Evolutionary conservation across 2,888 invertebrate genomes (phyloP).

Genomic region (Thumatha senex): DNA sequence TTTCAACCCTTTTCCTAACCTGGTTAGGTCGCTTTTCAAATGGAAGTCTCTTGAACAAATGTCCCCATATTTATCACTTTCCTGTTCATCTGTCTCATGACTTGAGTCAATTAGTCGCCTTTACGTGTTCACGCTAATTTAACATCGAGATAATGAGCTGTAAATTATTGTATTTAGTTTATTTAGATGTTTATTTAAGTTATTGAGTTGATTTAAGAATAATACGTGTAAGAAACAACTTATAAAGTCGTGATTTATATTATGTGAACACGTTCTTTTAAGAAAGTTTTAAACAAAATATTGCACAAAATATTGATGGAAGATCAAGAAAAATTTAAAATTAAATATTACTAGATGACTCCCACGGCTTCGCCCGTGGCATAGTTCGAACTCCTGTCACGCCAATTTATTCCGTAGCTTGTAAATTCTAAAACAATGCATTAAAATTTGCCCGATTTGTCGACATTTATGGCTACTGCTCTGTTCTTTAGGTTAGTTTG

Average conservation of each 20-base stretch:
- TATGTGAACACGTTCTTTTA: too few relatives aligned
- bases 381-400: too few relatives aligned
- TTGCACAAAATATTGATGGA: too few relatives aligned
- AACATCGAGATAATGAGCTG: slow-evolving; percentile 22
- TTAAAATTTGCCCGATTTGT: too few relatives aligned
- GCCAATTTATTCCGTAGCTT: too few relatives aligned
- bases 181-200: slow-evolving; percentile 33
- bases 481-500: too few relatives aligned
- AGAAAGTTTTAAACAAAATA: too few relatives aligned
- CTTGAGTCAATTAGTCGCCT: slow-evolving; percentile 48
- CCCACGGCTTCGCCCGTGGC: too few relatives aligned
- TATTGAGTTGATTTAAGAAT: slow-evolving; percentile 27
- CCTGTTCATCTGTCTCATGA: slow-evolving; percentile 43
- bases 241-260: slow-evolving; percentile 12
- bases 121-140: slow-evolving; percentile 32
- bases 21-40: slow-evolving; percentile 7
- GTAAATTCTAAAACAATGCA: too few relatives aligned
- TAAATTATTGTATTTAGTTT: slow-evolving; percentile 38
- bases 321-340: too few relatives aligned
- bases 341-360: too few relatives aligned
- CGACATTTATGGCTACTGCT: too few relatives aligned
- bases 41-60: slow-evolving; percentile 13
- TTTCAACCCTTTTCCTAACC: not conserved
- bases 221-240: slow-evolving; percentile 20
- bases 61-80: slow-evolving; percentile 34